Conservation (phyloP, 2,797 vertebrate species). For the Steatocranus sp. region DNA sequence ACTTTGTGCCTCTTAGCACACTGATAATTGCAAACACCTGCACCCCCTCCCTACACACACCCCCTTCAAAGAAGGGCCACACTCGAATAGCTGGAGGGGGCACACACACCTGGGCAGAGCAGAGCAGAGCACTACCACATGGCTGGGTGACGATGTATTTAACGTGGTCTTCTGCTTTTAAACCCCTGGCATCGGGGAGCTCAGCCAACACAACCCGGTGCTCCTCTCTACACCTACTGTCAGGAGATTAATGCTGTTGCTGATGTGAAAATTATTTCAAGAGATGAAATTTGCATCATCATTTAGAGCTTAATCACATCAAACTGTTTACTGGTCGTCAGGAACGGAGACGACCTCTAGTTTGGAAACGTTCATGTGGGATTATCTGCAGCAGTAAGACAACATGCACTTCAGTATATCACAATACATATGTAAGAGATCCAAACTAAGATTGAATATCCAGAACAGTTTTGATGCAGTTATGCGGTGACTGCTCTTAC, state of each 20-base stretch:
- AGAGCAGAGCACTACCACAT: conserved; percentile 63
- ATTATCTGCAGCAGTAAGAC: neutral
- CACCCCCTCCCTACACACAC: conserved; percentile 36
- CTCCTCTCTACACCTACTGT: conserved; percentile 12
- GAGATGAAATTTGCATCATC: conserved; percentile 15
- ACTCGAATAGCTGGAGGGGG: conserved; percentile 73
- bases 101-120: conserved; percentile 69
- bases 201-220: conserved; percentile 51
- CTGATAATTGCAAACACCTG: conserved; percentile 83
- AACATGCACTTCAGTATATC: neutral
- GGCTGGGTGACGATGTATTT: conserved; percentile 57
- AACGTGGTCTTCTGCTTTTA: conserved; percentile 59
- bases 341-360: neutral
- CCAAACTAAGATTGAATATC: neutral
- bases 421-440: neutral
- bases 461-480: neutral
- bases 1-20: conserved; percentile 81
- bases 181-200: conserved; percentile 36
- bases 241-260: conserved; percentile 15
- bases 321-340: neutral
- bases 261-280: neutral
- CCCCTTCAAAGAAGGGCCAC: conserved; percentile 74
- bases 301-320: neutral
- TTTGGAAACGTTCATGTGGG: neutral
- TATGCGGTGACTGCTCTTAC: neutral